Conservation (phyloP, 2,888 invertebrate species). For the Xestia sexstrigata region DNA sequence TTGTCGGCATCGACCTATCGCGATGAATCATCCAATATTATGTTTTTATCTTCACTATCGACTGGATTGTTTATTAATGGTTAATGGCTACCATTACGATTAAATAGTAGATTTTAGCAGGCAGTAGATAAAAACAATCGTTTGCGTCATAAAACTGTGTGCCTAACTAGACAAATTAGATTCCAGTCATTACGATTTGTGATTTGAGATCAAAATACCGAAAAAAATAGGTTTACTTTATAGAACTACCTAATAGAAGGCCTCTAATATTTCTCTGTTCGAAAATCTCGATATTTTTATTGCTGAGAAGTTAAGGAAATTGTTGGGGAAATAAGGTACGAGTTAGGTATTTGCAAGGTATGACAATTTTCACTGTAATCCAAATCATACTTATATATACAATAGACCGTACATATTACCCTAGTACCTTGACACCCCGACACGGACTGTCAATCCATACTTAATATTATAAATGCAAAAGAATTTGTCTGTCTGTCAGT, state of each 20-base stretch:
- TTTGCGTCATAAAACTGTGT: constrained; percentile 2
- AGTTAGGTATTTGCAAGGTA: background rate
- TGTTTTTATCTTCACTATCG: constrained; percentile 8
- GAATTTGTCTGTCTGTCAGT: background rate
- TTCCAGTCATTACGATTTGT: background rate
- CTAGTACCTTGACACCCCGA: too few species aligned
- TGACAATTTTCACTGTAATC: background rate
- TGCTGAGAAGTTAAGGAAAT: background rate
- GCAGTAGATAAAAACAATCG: constrained; percentile 4
- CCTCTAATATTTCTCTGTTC: background rate
- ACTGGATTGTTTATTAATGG: constrained; percentile 3
- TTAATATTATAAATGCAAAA: background rate
- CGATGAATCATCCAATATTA: background rate
- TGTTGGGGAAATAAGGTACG: background rate
- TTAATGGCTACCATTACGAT: constrained; percentile 12
- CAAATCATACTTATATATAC: too few species aligned
- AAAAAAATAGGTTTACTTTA: background rate
- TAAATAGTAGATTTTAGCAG: background rate
- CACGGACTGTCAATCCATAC: too few species aligned
- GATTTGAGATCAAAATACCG: background rate
- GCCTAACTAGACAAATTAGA: background rate
- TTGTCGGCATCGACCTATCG: background rate
- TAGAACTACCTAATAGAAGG: background rate
- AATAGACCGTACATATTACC: too few species aligned
- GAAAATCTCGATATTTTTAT: background rate